Evolutionary conservation across 2,888 invertebrate species (phyloP).

Genomic region (Hirtodrosophila duncani): DNA sequence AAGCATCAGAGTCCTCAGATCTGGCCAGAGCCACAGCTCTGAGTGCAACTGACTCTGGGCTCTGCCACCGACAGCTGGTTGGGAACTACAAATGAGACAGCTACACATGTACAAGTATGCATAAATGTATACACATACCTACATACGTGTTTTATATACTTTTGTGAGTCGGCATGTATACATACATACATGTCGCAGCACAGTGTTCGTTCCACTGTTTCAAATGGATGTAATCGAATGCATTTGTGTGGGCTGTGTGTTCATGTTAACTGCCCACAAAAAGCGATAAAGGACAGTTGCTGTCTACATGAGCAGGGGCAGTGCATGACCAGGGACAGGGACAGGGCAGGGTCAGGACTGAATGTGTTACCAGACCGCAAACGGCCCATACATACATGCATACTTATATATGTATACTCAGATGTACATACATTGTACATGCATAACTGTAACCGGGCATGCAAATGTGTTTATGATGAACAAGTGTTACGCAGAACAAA

Average conservation of each 20-base stretch:
- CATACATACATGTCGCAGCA: slow-evolving; percentile 1
- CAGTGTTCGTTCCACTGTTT: slow-evolving; percentile 38
- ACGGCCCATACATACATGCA: slow-evolving; percentile 62
- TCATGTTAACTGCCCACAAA: slow-evolving; percentile 64
- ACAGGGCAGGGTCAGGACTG: slow-evolving; percentile 27
- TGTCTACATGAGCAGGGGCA: slow-evolving; percentile 12
- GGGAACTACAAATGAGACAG: slow-evolving; percentile 60
- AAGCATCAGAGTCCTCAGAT: slow-evolving; percentile 1
- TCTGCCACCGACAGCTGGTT: slow-evolving; percentile 49
- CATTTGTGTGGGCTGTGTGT: slow-evolving; percentile 10
- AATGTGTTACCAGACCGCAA: slow-evolving; percentile 74
- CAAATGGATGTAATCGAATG: slow-evolving; percentile 1
- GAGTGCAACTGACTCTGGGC: slow-evolving; percentile 16
- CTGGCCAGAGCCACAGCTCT: slow-evolving; percentile 10
- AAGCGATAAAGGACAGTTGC: slow-evolving; percentile 65
- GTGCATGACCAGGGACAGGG: slow-evolving; percentile 20
- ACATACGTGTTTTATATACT: background rate
- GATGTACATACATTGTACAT: too few relatives aligned
- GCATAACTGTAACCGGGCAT: slow-evolving; percentile 53
- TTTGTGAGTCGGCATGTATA: background rate
- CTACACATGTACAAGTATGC: slow-evolving; percentile 44
- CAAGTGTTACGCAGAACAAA: slow-evolving; percentile 53
- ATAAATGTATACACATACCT: slow-evolving; percentile 2
- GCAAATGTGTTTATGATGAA: slow-evolving; percentile 71
- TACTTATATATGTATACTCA: too few relatives aligned